Percentiles rank a stretch among this genome's conserved stretches.
Conservation (phyloP, 2,113 vertebrate genomes). For the Shinisaurus crocodilurus region DNA sequence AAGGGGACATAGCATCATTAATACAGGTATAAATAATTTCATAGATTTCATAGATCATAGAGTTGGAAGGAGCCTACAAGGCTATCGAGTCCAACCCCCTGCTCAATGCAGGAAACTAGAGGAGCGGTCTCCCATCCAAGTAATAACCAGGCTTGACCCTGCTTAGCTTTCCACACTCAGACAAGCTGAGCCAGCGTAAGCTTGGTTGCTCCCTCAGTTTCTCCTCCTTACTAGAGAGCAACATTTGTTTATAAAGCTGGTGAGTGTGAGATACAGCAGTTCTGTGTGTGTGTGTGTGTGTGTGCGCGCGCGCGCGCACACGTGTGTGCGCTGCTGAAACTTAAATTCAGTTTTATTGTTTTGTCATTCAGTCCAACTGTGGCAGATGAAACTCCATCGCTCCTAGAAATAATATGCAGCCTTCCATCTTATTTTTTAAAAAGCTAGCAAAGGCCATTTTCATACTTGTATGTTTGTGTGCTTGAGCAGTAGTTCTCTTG, state of each 20-base stretch:
- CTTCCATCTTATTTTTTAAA: not conserved
- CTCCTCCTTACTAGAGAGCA: not conserved
- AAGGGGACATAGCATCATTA: not conserved
- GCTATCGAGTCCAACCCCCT: too few species aligned
- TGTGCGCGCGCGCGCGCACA: too few species aligned
- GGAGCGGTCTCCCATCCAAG: too few species aligned
- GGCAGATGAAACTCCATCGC: not conserved
- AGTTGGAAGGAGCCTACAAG: too few species aligned
- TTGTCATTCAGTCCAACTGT: not conserved
- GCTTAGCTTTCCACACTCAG: too few species aligned
- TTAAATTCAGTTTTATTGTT: not conserved
- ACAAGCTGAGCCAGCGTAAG: too few species aligned
- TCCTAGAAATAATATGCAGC: not conserved
- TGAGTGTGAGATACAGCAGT: not conserved
- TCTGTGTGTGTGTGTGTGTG: not conserved
- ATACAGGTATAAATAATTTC: not conserved
- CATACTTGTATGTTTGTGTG: not conserved
- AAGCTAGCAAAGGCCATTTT: not conserved
- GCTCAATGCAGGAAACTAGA: too few species aligned
- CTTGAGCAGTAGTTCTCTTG: conserved; percentile 29
- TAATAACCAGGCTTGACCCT: too few species aligned
- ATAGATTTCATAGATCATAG: too few species aligned
- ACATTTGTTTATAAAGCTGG: not conserved
- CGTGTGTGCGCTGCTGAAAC: too few species aligned
- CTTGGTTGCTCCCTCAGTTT: not conserved